phyloP scores from a whole-genome alignment of 2,113 vertebrate genomes.

The Chionomys nivalis region DNA sequence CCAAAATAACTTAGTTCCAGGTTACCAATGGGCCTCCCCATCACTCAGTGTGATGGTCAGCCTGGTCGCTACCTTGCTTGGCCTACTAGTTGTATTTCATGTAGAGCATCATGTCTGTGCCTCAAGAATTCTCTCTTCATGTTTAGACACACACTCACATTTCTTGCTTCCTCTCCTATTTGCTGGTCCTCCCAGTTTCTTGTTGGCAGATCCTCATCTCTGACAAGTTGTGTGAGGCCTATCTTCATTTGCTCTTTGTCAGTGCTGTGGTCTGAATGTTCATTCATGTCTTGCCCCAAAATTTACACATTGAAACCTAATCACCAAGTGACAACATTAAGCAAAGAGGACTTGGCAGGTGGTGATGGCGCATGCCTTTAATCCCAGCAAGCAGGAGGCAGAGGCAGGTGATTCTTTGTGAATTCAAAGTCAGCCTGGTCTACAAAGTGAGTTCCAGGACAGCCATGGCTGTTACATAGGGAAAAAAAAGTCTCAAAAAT shows the following conservation, averaged over 20 bases:
- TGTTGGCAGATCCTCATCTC: background rate
- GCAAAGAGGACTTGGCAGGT: background rate
- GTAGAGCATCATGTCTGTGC: fast-evolving
- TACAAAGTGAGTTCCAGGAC: background rate
- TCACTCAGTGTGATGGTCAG: background rate
- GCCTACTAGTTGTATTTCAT: background rate
- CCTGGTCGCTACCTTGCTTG: background rate
- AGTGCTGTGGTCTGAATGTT: background rate
- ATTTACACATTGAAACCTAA: background rate
- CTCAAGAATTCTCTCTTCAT: background rate
- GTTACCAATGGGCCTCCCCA: background rate
- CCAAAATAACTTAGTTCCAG: slow-evolving; percentile 2
- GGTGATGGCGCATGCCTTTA: background rate
- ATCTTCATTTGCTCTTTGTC: background rate
- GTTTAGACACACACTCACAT: background rate
- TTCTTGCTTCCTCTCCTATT: background rate
- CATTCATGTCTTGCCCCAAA: background rate
- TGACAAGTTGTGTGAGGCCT: background rate
- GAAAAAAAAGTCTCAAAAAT: background rate
- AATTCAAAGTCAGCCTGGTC: background rate
- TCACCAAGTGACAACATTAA: background rate
- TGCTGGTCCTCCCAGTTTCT: background rate
- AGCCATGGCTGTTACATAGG: background rate
- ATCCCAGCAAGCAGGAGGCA: background rate
- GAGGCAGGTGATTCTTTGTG: background rate